Percentiles rank a stretch among this genome's conserved stretches.
These are phyloP conservation scores for Hylaeus anthracinus DNA, from an alignment of 1,140 invertebrate genomes.

Conservation along the genomic window DNA sequence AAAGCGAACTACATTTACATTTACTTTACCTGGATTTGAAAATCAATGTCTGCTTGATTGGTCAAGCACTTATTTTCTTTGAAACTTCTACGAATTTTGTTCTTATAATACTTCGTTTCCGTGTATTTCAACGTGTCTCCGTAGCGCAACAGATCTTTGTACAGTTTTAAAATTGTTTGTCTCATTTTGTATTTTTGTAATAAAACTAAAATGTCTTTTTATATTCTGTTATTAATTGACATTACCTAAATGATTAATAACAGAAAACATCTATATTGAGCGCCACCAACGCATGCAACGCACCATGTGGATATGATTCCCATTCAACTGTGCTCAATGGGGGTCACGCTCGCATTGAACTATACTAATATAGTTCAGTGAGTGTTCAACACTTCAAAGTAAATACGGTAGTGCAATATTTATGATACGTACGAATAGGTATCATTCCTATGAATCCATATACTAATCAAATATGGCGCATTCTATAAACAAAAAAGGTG, in stretches of 20 bases:
- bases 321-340: too few relatives aligned
- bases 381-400: not conserved
- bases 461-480: too few relatives aligned
- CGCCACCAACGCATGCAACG: not conserved
- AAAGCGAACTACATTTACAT: constrained; percentile 2
- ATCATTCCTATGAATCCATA: too few relatives aligned
- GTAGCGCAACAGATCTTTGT: constrained; percentile 82
- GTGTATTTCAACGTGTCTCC: constrained; percentile 81
- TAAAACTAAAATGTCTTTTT: not conserved
- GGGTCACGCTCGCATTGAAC: too few relatives aligned
- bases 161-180: constrained; percentile 76
- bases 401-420: not conserved
- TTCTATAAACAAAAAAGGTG: too few relatives aligned
- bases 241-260: not conserved
- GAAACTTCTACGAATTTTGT: constrained; percentile 79
- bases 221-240: not conserved
- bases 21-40: constrained; percentile 80
- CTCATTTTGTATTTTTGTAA: constrained; percentile 40
- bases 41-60: constrained; percentile 76
- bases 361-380: too few relatives aligned
- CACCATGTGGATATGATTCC: too few relatives aligned
- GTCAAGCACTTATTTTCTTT: constrained; percentile 75
- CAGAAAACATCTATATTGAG: not conserved
- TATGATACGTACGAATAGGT: not conserved
- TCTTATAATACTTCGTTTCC: constrained; percentile 80